Evolutionary conservation across 2,888 invertebrate species (phyloP), one percentile per base, ranked within the genome.

Genomic region (Drosophila pseudotalamancana): DNA sequence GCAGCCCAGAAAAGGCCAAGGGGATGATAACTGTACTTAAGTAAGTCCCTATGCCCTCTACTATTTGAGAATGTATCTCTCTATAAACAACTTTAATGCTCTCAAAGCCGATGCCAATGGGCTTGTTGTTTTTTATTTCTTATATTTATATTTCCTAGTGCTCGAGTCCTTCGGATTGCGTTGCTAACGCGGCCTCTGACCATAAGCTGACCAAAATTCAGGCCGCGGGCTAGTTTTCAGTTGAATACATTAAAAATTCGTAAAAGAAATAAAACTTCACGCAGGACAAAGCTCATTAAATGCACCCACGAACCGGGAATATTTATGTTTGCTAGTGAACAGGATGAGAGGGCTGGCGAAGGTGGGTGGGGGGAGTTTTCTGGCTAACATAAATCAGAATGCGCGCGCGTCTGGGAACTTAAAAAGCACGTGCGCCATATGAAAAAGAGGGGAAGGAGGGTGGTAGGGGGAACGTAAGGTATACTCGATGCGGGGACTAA

Each of bases 161-260:
- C 46, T 48, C 34, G 25, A 54, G 56, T 56, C 39, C 43, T 34
- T 60, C 42, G 31, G 23, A 37, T 35, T 54, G 39, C 19, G 21
- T 23, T 57, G 54, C 37, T 12, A 50, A n/a, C 14, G 32, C 29
- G 21, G 21, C n/a, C 35, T 40, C 51, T 70, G 65, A 61, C 42
- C 71, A 53, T 49, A 78, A 62, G 76, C 72, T 78, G 72, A 67
- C 75, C 67, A 64, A 79, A n/a, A 72, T 61, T 54, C 62, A 18
- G 11, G 69, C 77, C 80, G 55, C 66, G 29, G 77, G 77, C 80
- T 77, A 77, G 77, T 79, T 79, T 81, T 74, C 60, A 69, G 62
- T 69, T 65, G 76, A 77, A 72, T 66, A 75, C 76, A 75, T 75
- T 79, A 65, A 81, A 81, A 81, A 81, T 68, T n/a, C 49, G 42